phyloP scores from a whole-genome alignment of 1,140 invertebrate species.

The Drosophila varians region DNA sequence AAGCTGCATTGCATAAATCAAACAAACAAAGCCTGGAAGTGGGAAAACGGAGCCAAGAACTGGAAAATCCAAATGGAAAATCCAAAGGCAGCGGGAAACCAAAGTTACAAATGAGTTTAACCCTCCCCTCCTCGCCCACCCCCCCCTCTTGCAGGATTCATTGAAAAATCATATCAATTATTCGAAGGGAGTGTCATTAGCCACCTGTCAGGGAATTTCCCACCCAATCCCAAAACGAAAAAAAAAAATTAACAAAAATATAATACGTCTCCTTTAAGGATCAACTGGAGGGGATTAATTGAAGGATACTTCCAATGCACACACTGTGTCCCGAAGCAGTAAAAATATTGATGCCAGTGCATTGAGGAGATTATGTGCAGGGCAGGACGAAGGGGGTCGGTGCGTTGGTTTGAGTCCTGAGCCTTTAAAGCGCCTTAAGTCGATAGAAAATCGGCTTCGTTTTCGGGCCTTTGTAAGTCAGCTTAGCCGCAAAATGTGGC shows the following conservation, averaged over 20 bases:
- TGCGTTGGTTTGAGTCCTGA: constrained; percentile 30
- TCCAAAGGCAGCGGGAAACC: constrained; percentile 4
- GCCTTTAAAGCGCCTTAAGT: constrained; percentile 57
- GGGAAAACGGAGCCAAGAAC: too few species aligned
- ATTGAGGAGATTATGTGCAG: constrained; percentile 30
- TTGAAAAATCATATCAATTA: constrained; percentile 71
- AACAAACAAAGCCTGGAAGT: constrained; percentile 53
- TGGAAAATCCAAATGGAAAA: constrained; percentile 4
- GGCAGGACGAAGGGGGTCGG: neutral
- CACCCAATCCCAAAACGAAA: too few species aligned
- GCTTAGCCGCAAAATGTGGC: constrained; percentile 29
- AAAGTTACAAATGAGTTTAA: constrained; percentile 14
- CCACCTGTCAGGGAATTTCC: constrained; percentile 8
- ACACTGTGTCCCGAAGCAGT: neutral
- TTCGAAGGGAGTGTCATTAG: constrained; percentile 24
- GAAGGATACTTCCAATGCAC: constrained; percentile 12
- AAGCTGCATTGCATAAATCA: constrained; percentile 70
- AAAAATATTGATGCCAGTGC: constrained; percentile 38
- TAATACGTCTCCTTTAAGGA: constrained; percentile 7
- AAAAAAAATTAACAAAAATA: neutral
- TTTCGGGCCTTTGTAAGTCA: constrained; percentile 38
- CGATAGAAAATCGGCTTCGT: too few species aligned
- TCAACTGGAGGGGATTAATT: constrained; percentile 32
- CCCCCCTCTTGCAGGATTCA: too few species aligned
- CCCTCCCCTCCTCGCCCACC: too few species aligned